Evolutionary conservation across 2,888 invertebrate genomes (phyloP), one percentile per base, ranked within the genome.

Genomic region (Leptopterna dolabrata): DNA sequence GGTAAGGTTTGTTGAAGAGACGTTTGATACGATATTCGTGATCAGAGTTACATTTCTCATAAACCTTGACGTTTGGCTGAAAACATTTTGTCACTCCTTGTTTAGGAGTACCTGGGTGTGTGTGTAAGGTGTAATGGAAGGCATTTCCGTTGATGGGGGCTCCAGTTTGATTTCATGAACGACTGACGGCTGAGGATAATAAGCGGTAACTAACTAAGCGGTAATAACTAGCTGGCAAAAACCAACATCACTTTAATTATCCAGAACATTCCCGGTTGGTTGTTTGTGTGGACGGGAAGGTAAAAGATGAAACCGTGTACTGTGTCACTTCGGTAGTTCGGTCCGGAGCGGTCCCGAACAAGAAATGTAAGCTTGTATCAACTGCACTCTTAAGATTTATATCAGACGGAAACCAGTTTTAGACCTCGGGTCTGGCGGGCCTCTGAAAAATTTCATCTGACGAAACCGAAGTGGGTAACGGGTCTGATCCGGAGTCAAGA

Each of bases 291-390:
- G 63, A 19, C 11, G 36, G 36, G 36, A 63, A 63, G 11, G 11
- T 24, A 63, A 63, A n/a, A 63, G 63, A 63, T 63, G 63, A 63
- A 63, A 24, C 24, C 63, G 24, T 63, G 63, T 63, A 27, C 63
- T 0, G 63, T 63, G 63, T 63, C 63, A 63, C 63, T 63, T 63
- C 63, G 63, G 63, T 63, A 63, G 63, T 63, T 63, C 24, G 63
- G 63, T 13, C 47, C 63, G 27, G 55, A 63, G 63, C 63, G 63
- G 19, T 24, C 63, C 63, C 24, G 63, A 63, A 63, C 63, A 24
- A 63, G 63, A 63, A 63, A 63, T 63, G 63, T 63, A 63, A 63
- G 63, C 63, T 63, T 63, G 63, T 63, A 63, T 19, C 63, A 63
- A 63, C 63, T 63, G 63, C 63, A 63, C 63, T 63, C 63, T 11